These are phyloP conservation scores for Cryptomyrus ogoouensis DNA, from an alignment of 2,113 vertebrate species.

Conservation along the genomic window DNA sequence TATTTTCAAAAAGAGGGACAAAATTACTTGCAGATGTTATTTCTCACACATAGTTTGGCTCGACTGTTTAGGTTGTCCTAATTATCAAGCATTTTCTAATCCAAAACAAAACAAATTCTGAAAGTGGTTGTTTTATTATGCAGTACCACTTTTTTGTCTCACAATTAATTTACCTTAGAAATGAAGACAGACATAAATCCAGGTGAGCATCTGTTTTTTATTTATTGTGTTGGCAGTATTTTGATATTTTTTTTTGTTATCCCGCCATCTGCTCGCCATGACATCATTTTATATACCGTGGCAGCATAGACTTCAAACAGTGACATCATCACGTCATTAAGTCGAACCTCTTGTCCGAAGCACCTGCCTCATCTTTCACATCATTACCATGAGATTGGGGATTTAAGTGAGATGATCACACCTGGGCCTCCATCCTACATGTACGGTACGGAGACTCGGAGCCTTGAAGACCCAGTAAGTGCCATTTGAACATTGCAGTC, in stretches of 20 bases:
- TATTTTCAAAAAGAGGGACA: conserved; percentile 14
- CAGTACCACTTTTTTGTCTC: conserved; percentile 16
- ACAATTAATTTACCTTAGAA: conserved; percentile 19
- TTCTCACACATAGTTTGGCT: conserved; percentile 30
- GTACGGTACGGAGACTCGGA: conserved; percentile 12
- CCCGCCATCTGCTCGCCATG: conserved; percentile 18
- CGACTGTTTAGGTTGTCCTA: conserved; percentile 21
- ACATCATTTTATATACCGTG: not conserved
- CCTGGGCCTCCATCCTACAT: conserved; percentile 20
- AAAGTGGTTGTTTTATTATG: conserved; percentile 24
- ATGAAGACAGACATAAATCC: conserved; percentile 25
- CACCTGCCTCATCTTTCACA: conserved; percentile 25
- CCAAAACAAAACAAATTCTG: conserved; percentile 14
- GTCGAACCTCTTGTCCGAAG: conserved; percentile 12
- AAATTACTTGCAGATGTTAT: conserved; percentile 38
- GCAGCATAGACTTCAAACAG: not conserved
- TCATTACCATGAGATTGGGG: conserved; percentile 17
- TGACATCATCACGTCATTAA: conserved; percentile 26
- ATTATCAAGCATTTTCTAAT: conserved; percentile 28
- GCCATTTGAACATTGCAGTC: conserved; percentile 23
- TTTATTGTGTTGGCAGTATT: conserved; percentile 4
- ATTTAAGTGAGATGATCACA: conserved; percentile 16
- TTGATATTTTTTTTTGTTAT: conserved; percentile 5
- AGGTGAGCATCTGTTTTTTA: conserved; percentile 32
- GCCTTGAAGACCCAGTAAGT: not conserved